Percentiles rank a stretch among this genome's conserved stretches.
Conservation (phyloP, 2,113 vertebrate species). For the Aegypius monachus region DNA sequence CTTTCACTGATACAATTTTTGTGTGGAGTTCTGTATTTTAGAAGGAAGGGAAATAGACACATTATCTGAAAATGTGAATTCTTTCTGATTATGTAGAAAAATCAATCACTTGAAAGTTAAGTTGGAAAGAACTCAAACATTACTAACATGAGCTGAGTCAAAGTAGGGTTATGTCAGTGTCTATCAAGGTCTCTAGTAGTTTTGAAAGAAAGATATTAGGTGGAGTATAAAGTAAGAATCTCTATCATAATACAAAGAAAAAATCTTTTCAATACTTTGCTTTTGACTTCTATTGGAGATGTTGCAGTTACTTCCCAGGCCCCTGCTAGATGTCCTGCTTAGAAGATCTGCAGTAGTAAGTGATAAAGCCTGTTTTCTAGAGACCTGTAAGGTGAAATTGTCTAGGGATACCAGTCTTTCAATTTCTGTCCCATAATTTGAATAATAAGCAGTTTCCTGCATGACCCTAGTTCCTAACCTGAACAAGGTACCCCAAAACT, state of each 20-base stretch:
- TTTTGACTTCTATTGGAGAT: not conserved
- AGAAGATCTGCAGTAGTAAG: not conserved
- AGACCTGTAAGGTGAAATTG: not conserved
- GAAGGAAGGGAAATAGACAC: not conserved
- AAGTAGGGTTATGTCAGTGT: not conserved
- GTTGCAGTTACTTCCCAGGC: not conserved
- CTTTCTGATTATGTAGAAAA: not conserved
- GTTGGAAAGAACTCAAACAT: not conserved
- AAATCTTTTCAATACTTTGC: not conserved
- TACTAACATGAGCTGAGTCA: not conserved
- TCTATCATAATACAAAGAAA: not conserved
- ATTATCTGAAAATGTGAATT: not conserved
- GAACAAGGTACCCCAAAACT: not conserved
- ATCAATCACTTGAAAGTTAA: not conserved
- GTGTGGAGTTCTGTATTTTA: not conserved
- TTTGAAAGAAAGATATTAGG: not conserved
- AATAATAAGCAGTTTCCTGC: not conserved
- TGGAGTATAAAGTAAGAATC: not conserved
- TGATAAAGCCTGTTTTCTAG: not conserved
- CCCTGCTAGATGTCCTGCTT: not conserved
- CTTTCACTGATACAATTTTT: not conserved
- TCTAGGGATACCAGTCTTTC: not conserved
- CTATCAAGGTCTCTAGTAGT: not conserved
- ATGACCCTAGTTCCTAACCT: not conserved
- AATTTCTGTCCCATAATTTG: not conserved